phyloP scores from a whole-genome alignment of 2,797 vertebrate genomes.

The Hippocampus kuda region DNA sequence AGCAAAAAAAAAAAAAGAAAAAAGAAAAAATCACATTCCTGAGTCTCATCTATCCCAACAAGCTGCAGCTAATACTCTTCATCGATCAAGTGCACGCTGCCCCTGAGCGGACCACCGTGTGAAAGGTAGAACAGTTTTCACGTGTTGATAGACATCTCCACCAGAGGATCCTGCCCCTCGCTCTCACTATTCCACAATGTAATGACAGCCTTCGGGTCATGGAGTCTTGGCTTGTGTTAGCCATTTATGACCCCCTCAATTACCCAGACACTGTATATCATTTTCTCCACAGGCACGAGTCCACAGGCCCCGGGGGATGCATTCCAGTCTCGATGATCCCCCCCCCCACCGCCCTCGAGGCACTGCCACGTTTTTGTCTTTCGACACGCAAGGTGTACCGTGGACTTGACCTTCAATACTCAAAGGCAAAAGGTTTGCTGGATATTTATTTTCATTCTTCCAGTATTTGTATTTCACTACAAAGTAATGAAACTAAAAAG shows the following conservation, averaged over 20 bases:
- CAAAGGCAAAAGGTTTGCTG: background rate
- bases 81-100: constrained; percentile 39
- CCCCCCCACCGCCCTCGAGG: constrained; percentile 15
- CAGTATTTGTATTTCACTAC: background rate
- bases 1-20: constrained; percentile 19
- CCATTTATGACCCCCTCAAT: constrained; percentile 30
- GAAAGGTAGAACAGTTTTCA: constrained; percentile 12
- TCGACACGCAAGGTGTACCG: constrained; percentile 25
- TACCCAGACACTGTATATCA: constrained; percentile 25
- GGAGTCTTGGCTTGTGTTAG: constrained; percentile 18
- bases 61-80: constrained; percentile 27
- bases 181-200: constrained; percentile 32
- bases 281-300: constrained; percentile 22
- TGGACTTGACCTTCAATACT: constrained; percentile 41
- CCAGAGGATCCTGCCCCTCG: constrained; percentile 15
- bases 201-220: constrained; percentile 23
- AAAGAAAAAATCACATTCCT: constrained; percentile 35
- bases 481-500: background rate
- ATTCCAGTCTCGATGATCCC: constrained; percentile 25
- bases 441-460: background rate
- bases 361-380: constrained; percentile 22
- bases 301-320: constrained; percentile 26
- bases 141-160: constrained; percentile 26
- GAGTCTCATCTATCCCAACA: constrained; percentile 35
- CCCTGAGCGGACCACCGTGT: constrained; percentile 38